Evolutionary conservation across 1,140 invertebrate genomes (phyloP).

Genomic region (Asbolus verrucosus): DNA sequence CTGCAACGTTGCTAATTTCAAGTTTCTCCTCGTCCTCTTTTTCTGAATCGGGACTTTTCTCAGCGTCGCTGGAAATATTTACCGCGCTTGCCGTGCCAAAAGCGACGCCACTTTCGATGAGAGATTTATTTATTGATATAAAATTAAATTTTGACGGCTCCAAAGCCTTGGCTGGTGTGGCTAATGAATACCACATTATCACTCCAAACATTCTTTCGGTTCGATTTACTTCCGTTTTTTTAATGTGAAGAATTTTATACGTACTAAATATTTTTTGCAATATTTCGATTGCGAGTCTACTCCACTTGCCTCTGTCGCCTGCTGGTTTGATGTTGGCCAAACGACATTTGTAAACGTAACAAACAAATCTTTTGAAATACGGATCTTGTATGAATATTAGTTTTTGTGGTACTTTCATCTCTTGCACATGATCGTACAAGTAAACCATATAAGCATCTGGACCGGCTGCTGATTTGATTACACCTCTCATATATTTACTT

Average conservation of each 20-base stretch:
- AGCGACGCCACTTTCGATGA: slow-evolving; percentile 52
- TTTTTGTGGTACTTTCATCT: slow-evolving; percentile 31
- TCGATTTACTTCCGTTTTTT: slow-evolving; percentile 35
- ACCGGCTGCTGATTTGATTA: slow-evolving; percentile 21
- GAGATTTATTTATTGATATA: slow-evolving; percentile 50
- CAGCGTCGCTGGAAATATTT: neutral
- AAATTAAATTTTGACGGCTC: slow-evolving; percentile 50
- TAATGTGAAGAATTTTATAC: slow-evolving; percentile 19
- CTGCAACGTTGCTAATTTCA: too few species aligned
- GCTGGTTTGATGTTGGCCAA: slow-evolving; percentile 52
- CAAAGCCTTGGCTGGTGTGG: slow-evolving; percentile 47
- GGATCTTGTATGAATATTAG: slow-evolving; percentile 46
- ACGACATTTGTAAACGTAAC: slow-evolving; percentile 45
- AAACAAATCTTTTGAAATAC: slow-evolving; percentile 47
- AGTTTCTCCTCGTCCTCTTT: too few species aligned
- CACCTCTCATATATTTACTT: slow-evolving; percentile 35
- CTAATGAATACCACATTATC: slow-evolving; percentile 48
- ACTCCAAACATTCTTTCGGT: slow-evolving; percentile 14
- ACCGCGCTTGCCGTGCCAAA: slow-evolving; percentile 23
- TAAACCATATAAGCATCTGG: slow-evolving; percentile 42
- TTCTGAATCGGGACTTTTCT: too few species aligned
- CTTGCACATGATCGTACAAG: slow-evolving; percentile 47
- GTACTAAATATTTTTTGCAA: slow-evolving; percentile 47
- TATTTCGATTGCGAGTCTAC: slow-evolving; percentile 50
- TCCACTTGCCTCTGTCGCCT: slow-evolving; percentile 52